Conservation (phyloP, 2,888 invertebrate species). For the Nasonia oneida region DNA sequence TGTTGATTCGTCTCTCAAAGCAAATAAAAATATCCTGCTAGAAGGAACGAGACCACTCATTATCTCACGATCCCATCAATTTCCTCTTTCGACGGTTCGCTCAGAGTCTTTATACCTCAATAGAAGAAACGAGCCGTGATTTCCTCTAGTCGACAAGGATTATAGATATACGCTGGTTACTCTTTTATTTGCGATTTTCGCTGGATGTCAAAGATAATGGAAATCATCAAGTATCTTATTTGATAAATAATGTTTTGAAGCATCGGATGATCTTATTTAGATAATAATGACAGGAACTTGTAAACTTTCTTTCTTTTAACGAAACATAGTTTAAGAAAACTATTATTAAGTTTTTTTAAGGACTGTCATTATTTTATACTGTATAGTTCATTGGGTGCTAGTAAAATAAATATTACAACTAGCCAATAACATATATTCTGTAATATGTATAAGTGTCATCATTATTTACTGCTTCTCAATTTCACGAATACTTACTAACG, state of each 20-base stretch:
- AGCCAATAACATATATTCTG: neutral
- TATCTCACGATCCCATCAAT: conserved; percentile 44
- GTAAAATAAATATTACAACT: neutral
- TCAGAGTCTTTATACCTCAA: conserved; percentile 35
- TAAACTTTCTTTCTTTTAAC: neutral
- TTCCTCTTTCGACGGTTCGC: conserved; percentile 13
- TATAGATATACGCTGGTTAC: neutral
- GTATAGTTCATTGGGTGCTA: neutral
- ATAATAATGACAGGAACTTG: neutral
- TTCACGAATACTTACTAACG: neutral
- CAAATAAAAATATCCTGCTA: conserved; percentile 27
- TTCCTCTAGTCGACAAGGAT: conserved; percentile 10
- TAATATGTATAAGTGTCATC: neutral
- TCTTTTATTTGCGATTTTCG: neutral
- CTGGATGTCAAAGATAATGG: neutral
- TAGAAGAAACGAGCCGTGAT: conserved; percentile 32
- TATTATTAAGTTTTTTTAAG: too few relatives aligned
- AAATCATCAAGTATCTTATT: neutral
- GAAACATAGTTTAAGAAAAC: too few relatives aligned
- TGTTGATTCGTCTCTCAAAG: neutral
- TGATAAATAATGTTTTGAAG: neutral
- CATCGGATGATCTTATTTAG: neutral
- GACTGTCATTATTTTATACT: too few relatives aligned
- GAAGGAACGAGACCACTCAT: conserved; percentile 3
- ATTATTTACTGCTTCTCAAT: neutral